Evolutionary conservation across 2,888 invertebrate species (phyloP), one percentile per base, ranked within the genome.

Genomic region (Leistus spinibarbis): DNA sequence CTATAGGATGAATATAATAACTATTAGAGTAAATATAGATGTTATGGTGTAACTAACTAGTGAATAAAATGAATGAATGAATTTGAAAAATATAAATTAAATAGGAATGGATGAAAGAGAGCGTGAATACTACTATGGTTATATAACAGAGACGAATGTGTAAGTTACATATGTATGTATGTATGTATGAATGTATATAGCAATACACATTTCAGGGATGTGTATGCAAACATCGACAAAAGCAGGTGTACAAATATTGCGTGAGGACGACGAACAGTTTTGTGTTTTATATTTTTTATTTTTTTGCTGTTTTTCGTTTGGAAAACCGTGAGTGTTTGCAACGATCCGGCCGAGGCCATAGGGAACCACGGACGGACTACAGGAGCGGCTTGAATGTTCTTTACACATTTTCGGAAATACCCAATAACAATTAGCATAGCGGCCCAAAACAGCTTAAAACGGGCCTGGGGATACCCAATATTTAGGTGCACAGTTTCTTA

Each of bases 241-340:
- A 66, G 66, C 66, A 66, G 66, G 66, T 66, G 66, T 66, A 66
- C 66, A 66, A 66, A 66, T 66, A 66, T 66, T 66, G 40, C 27
- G 53, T 17, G n/a, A 40, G 24, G 40, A 17, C 66, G 62, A n/a
- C n/a, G n/a, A n/a, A 4, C 22, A 1, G 19, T n/a, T 40, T 63
- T 22, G 19, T 63, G 19, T 63, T 20, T 22, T 63, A 20, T 63
- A 20, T 63, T 63, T 63, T 20, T 22, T 63, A 20, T 63, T 63
- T 63, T 10, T 19, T 66, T 53, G n/a, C 53, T 24, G 20, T 64
- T 64, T 64, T 64, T 27, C 64, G 23, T 64, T 23, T 23, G 24
- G 16, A 64, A 23, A 57, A 64, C 60, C 22, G 60, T 60, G 60
- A 60, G 60, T 60, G 60, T 60, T 60, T 60, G 10, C 60, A 60